These are phyloP conservation scores for Sardinella longiceps DNA, from an alignment of 2,797 vertebrate species.

Conservation along the genomic window DNA sequence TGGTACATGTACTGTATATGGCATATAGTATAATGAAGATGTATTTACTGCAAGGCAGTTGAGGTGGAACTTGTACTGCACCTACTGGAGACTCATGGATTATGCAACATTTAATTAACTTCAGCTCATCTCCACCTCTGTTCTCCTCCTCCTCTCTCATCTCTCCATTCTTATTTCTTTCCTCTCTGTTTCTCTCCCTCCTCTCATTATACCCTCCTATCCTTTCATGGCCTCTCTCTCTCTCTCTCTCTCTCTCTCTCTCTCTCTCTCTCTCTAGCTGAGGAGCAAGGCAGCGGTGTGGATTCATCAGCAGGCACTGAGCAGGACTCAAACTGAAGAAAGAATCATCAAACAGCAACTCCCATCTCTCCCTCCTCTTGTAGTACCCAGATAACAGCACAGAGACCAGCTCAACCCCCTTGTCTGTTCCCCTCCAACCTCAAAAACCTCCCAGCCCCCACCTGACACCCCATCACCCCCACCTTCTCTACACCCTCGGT, in stretches of 20 bases:
- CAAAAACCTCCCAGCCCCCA: not conserved
- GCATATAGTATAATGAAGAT: not conserved
- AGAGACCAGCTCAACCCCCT: not conserved
- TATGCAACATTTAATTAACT: constrained; percentile 18
- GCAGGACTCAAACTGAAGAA: constrained; percentile 22
- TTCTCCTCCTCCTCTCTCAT: not conserved
- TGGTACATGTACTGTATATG: not conserved
- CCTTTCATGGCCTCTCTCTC: not conserved
- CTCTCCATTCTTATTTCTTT: not conserved
- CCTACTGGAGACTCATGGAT: not conserved
- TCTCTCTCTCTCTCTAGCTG: not conserved
- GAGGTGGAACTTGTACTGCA: not conserved
- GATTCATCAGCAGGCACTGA: not conserved
- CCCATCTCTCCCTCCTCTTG: not conserved
- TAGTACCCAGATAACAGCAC: not conserved
- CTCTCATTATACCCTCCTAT: not conserved
- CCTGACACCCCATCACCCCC: not conserved
- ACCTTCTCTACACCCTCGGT: not conserved
- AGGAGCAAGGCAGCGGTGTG: not conserved
- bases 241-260: not conserved
- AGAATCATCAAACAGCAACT: not conserved
- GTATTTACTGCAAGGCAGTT: constrained; percentile 7
- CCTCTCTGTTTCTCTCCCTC: too few relatives aligned
- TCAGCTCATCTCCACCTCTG: not conserved
- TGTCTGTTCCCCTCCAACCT: not conserved